A percentile compares a stretch with the other conserved stretches of the same genome.
Evolutionary conservation across 2,888 invertebrate genomes (phyloP).

Genomic region (Operophtera brumata): DNA sequence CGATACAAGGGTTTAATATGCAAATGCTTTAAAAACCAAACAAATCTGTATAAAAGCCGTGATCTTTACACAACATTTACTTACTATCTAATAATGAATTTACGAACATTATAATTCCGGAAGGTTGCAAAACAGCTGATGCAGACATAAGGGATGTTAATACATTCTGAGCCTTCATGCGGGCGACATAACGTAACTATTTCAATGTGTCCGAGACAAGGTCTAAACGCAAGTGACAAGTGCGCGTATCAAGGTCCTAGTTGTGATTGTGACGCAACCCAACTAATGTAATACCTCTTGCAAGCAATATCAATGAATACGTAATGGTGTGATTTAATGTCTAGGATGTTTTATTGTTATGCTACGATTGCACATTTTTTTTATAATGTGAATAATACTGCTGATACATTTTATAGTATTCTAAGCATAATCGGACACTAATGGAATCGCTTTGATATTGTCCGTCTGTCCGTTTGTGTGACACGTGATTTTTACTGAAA

Average conservation of each 20-base stretch:
- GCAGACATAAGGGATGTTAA: conserved; percentile 15
- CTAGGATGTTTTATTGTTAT: neutral
- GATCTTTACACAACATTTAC: neutral
- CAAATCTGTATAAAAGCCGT: conserved; percentile 1
- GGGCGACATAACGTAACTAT: conserved; percentile 24
- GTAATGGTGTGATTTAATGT: conserved; percentile 5
- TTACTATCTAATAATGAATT: conserved; percentile 2
- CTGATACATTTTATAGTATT: no score
- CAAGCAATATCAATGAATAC: conserved; percentile 19
- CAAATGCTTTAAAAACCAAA: neutral
- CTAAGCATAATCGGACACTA: no score
- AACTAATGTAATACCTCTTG: conserved; percentile 25
- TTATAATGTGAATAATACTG: no score
- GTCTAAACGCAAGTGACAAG: conserved; percentile 31
- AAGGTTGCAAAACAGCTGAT: conserved; percentile 17
- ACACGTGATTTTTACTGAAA: no score
- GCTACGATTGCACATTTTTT: neutral
- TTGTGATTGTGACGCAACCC: conserved; percentile 31
- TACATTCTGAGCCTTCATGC: conserved; percentile 25
- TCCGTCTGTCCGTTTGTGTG: no score
- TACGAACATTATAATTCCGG: conserved; percentile 15
- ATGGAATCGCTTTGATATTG: no score
- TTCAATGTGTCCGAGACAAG: conserved; percentile 26
- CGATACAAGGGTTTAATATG: no score
- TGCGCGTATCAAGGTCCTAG: conserved; percentile 33